A percentile compares a stretch with the other conserved stretches of the same genome.
These are phyloP conservation scores for Prionchulus punctatus DNA, from an alignment of 2,888 invertebrate genomes.

Conservation along the genomic window DNA sequence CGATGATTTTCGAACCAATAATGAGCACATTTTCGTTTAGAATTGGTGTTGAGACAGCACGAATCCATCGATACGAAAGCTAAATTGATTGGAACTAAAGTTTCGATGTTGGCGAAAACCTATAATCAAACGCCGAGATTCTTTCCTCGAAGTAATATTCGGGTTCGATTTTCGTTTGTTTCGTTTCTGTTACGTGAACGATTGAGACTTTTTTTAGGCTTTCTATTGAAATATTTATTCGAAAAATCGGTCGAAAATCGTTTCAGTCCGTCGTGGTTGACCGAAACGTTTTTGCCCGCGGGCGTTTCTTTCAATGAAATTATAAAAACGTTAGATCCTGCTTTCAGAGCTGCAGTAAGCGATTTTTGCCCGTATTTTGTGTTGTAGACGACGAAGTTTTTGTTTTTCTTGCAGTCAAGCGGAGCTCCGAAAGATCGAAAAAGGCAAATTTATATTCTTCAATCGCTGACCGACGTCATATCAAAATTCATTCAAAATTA, in stretches of 20 bases:
- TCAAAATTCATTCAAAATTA: no score
- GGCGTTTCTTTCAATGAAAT: neutral
- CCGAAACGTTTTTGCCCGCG: neutral
- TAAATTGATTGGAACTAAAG: slow-evolving; percentile 47
- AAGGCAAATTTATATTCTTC: neutral
- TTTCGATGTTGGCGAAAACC: slow-evolving; percentile 56
- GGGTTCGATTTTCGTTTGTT: no score
- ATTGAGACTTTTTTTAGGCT: slow-evolving; percentile 31
- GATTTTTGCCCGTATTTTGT: no score
- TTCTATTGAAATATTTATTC: slow-evolving; percentile 34
- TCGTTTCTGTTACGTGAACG: no score
- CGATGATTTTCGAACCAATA: no score
- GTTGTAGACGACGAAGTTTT: neutral
- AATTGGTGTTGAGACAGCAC: neutral
- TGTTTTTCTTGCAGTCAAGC: neutral
- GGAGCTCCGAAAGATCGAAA: neutral
- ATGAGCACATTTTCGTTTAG: neutral
- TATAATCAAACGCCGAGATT: slow-evolving; percentile 67
- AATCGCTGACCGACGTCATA: no score
- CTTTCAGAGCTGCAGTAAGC: no score
- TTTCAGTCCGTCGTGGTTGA: slow-evolving; percentile 44
- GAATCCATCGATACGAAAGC: slow-evolving; percentile 12
- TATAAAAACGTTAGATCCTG: neutral
- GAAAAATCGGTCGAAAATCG: slow-evolving; percentile 28
- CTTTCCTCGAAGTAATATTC: slow-evolving; percentile 68